A percentile compares a stretch with the other conserved stretches of the same genome.
Evolutionary conservation across 2,113 vertebrate genomes (phyloP).

Genomic region (Rissa tridactyla): DNA sequence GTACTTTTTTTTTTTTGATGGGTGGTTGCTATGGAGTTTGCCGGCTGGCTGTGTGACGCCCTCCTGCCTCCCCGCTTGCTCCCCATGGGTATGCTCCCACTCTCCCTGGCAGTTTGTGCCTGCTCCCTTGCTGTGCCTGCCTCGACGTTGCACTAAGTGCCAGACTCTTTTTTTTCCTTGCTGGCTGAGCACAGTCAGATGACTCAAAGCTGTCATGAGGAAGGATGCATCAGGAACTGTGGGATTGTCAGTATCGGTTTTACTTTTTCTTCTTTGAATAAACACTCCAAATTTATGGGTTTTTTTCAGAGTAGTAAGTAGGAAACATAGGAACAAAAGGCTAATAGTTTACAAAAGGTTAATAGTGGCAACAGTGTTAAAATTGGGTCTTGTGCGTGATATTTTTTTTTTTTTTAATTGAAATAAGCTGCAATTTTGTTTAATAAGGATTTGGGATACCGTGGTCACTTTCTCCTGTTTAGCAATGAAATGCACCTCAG

Average conservation of each 20-base stretch:
- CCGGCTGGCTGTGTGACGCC: too few relatives aligned
- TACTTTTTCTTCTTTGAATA: neutral
- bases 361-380: neutral
- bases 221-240: neutral
- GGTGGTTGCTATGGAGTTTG: neutral
- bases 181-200: neutral
- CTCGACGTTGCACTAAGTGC: neutral
- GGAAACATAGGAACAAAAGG: neutral
- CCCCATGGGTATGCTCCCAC: rapidly evolving
- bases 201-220: constrained; percentile 8
- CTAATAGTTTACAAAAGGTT: neutral
- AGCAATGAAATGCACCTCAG: rapidly evolving
- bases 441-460: neutral
- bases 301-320: neutral
- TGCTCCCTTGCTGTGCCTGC: neutral
- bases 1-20: neutral
- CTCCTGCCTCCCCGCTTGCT: neutral
- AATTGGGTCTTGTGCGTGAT: neutral
- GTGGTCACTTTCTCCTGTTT: neutral
- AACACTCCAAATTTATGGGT: rapidly evolving
- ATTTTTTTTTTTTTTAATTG: neutral
- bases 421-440: neutral
- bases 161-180: neutral
- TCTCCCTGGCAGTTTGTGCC: neutral
- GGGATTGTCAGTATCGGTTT: neutral